These are phyloP conservation scores for Cheilosia scutellata DNA, from an alignment of 2,888 invertebrate genomes.

Conservation along the genomic window DNA sequence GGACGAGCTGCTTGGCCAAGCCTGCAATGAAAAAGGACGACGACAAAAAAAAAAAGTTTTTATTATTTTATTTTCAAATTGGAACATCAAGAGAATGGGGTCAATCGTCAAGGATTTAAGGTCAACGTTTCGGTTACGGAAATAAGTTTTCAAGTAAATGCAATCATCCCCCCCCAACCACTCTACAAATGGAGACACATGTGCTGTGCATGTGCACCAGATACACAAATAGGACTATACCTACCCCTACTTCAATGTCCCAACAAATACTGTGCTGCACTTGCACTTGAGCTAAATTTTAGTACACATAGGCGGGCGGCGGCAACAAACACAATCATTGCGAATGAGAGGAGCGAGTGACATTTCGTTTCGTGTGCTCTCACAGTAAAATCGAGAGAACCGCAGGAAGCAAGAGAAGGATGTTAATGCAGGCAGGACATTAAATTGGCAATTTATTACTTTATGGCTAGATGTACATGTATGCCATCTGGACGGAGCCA, in stretches of 20 bases:
- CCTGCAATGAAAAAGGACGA: conserved; percentile 47
- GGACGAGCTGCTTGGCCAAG: conserved; percentile 33
- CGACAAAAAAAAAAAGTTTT: conserved; percentile 6
- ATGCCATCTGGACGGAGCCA: not conserved
- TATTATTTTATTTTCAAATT: conserved; percentile 13
- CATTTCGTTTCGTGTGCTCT: conserved; percentile 5
- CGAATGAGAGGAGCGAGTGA: conserved; percentile 28
- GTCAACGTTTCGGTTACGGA: conserved; percentile 69
- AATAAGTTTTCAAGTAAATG: conserved; percentile 46
- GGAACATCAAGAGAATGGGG: conserved; percentile 46
- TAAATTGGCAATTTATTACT: not conserved
- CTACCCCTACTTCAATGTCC: not conserved
- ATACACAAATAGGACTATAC: conserved; percentile 45
- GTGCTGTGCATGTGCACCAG: conserved; percentile 50
- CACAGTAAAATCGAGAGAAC: conserved; percentile 2
- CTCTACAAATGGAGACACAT: not conserved
- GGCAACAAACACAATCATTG: conserved; percentile 8
- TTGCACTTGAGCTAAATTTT: conserved; percentile 76
- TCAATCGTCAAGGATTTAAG: conserved; percentile 74
- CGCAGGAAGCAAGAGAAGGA: conserved; percentile 9
- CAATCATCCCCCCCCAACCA: conserved; percentile 3
- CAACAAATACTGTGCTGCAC: conserved; percentile 48
- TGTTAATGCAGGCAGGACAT: conserved; percentile 15
- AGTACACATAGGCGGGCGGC: conserved; percentile 49
- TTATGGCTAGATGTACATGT: too few species aligned